Base-by-base conservation (phyloP, 1,140 invertebrate genomes). In the Carcinoscorpius rotundicauda region DNA sequence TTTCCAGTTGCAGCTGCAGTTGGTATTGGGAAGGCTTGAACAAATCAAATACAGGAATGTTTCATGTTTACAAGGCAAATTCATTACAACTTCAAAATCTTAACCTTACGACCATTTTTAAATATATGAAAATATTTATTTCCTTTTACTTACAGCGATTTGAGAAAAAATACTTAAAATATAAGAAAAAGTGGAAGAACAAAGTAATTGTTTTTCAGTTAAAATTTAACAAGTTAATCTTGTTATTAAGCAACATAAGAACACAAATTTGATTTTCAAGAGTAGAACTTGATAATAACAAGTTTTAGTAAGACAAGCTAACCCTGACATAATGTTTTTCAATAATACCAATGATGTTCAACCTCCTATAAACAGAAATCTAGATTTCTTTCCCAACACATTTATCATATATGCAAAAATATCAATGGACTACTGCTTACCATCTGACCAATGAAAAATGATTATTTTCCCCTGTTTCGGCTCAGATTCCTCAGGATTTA, bases 401-500 rank as follows among this genome's bases (percentile, higher is more conserved):
- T 62, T 66, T 66, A 10, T 49, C 6, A 65, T 29, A 11, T 50
- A 66, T 49, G 49, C 55, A 65, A 49, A 52, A 49, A 49, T 29
- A 29, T 29, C 29, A 29, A 29, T 29, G 29, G 29, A 29, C 3
- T 57, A 48, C 10, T 8, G 57, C 66, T 71, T 71, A 77, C 90
- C 89, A 70, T 98, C 94, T 52, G 82, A 79, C 83, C 89, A 97
- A 62, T 93, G 88, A 78, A 97, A 97, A 49, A 99, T 80, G 60
- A 98, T 78, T 66, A 99, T 89, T 62, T 94, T 82, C 67, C 86
- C 83, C 76, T 85, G 82, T 79, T 93, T 98, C 0, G 95, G 93
- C 73, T 98, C 95, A 0, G 89, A 85, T 74, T 99, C 97, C 71
- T 98, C 95, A 0, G 91, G 88, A 78, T 93, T 88, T 4, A 98